phyloP scores from a whole-genome alignment of 2,113 vertebrate species.

The Mionectes macconnelli region DNA sequence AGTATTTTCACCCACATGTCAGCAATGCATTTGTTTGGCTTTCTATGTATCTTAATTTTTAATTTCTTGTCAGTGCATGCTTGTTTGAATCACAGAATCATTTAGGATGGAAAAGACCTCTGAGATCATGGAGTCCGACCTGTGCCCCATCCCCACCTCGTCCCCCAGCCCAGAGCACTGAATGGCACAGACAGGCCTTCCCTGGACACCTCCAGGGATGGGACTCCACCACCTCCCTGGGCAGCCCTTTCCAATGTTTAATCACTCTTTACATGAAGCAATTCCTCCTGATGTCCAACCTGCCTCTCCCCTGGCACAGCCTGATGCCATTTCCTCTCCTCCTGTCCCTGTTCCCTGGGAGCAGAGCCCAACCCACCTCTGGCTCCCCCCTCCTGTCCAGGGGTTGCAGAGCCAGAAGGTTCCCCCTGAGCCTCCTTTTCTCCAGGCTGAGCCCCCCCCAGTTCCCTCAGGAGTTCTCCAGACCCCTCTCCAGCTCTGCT shows the following conservation, averaged over 20 bases:
- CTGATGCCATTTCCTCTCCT: accelerated
- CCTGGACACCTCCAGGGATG: background rate
- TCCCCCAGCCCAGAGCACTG: background rate
- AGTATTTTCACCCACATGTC: background rate
- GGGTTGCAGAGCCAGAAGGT: background rate
- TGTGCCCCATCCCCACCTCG: background rate
- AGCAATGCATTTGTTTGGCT: background rate
- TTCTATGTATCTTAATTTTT: background rate
- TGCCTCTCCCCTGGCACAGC: background rate
- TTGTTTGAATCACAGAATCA: background rate
- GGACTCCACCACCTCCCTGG: background rate
- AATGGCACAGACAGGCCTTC: background rate
- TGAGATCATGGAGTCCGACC: background rate
- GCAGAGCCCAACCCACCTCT: accelerated
- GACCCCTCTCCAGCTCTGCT: background rate
- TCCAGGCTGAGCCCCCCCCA: background rate
- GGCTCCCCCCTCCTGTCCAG: background rate
- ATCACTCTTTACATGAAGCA: background rate
- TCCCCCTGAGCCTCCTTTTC: background rate
- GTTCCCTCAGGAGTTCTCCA: background rate
- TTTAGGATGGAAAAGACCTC: background rate
- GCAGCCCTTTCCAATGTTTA: background rate
- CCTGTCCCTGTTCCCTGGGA: background rate
- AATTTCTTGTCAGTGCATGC: background rate
- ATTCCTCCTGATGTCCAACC: background rate